Base-by-base conservation (phyloP, 2,888 invertebrate genomes). In the Eilema depressum region DNA sequence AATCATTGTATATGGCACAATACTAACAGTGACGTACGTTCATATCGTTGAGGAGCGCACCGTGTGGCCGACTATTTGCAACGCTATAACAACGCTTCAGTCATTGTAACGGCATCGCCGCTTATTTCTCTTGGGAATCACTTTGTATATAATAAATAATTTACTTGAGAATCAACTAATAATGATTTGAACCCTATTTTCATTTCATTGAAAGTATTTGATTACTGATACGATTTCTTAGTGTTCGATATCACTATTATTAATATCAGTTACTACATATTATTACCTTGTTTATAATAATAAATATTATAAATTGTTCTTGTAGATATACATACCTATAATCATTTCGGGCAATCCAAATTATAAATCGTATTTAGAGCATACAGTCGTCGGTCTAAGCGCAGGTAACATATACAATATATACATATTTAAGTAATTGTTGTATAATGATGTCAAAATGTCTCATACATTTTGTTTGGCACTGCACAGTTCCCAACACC, bases 401-500 rank as follows among this genome's bases (percentile, higher is more conserved):
- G 63, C 76, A 81, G 83, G 83, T 84, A 85, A 81, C 66, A 30
- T 74, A 74, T 33, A 33, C 72, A 61, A 30, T 74, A 74, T 33
- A 33, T 74, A 61, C 61, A 72, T 70, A 66, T 69, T 73, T 76
- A 68, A 64, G 61, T 72, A 23, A 68, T 63, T 68, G 47, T 61
- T 68, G 63, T 47, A 56, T 65, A 59, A 62, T 59, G 25, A 62
- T 70, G 59, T 70, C 61, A 64, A 81, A 79, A 79, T 82, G 76
- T 89, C 85, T 90, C 85, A 88, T 87, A 83, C 82, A 76, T 85
- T 86, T 85, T 87, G 85, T 92, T 91, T 91, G 88, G 87, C 89
- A 91, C 91, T 86, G 92, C 91, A 92, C 97, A 98, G 98, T 97
- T 97, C 96, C 97, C 97, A 91, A 98, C 98, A 96, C 98, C 98